Base-by-base conservation (phyloP, 2,888 invertebrate genomes). In the Acleris emargana region DNA sequence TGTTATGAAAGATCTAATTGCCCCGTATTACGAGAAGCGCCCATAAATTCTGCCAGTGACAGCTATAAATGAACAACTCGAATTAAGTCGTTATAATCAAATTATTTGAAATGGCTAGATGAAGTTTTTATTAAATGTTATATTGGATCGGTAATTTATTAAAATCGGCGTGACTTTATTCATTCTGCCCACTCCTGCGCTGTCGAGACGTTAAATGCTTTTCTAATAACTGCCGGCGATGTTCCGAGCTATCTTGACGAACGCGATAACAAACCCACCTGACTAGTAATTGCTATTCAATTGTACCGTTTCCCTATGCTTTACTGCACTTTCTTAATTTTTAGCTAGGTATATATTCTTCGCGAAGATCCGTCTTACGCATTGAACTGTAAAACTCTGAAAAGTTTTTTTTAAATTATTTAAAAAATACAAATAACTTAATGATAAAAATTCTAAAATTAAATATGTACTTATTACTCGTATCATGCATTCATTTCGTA, bases 1-100 rank as follows among this genome's bases (percentile, higher is more conserved):
- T 83, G 74, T 86, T 87, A 88, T 85, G 87, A 88, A 88, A 89
- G 82, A 81, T 85, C 83, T 83, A 85, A 87, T 87, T 83, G 83
- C 76, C 74, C 77, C 76, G 68, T 68, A 68, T 63, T 68, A 62
- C 68, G 69, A 69, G 68, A 68, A 70, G 59, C 78, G 76, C 79
- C 79, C 76, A 82, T 81, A 79, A 73, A 79, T 79, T 75, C 64
- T 62, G 71, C 76, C 78, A 80, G 72, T 76, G 80, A 82, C 78
- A 77, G 74, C 62, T 71, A 76, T 73, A 78, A 76, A 77, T 78
- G 79, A 78, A 75, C 80, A 73, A 80, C 80, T 77, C 74, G 70
- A 78, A 78, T 78, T 71, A 72, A 75, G 73, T 77, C 69, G 73
- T 69, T 76, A 73, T 73, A 74, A 69, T 69, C 64, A 68, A 75